Conservation (phyloP, 2,888 invertebrate species). For the Lomographa bimaculata region DNA sequence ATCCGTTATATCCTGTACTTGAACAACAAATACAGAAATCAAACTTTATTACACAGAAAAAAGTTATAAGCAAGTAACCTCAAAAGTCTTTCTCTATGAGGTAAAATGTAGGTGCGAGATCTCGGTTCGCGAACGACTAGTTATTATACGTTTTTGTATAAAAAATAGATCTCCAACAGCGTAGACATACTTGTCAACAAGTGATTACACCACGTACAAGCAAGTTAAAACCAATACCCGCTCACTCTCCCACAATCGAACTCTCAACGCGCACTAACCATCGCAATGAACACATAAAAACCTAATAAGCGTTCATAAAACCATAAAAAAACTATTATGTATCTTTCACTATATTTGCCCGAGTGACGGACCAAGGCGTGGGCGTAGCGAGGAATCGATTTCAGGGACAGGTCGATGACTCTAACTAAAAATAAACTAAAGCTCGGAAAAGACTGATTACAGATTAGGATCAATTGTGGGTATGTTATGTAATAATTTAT, state of each 20-base stretch:
- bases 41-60: too few relatives aligned
- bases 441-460: too few relatives aligned
- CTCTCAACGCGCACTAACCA: constrained; percentile 24
- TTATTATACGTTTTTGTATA: too few relatives aligned
- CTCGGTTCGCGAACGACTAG: too few relatives aligned
- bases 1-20: too few relatives aligned
- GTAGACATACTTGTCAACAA: not conserved
- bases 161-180: not conserved
- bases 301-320: constrained; percentile 55
- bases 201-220: not conserved
- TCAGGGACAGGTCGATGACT: not conserved
- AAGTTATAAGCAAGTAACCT: too few relatives aligned
- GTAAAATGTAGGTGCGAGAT: too few relatives aligned
- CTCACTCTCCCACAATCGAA: constrained; percentile 16
- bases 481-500: too few relatives aligned
- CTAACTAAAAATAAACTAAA: not conserved
- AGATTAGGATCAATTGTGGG: too few relatives aligned
- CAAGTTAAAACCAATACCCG: constrained; percentile 14
- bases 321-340: constrained; percentile 54
- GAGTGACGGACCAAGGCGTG: constrained; percentile 40
- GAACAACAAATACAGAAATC: too few relatives aligned
- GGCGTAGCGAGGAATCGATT: constrained; percentile 5
- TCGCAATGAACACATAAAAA: constrained; percentile 39
- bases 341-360: constrained; percentile 48
- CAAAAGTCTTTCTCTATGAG: too few relatives aligned